phyloP scores from a whole-genome alignment of 1,140 invertebrate genomes.

The Helicoverpa zea region DNA sequence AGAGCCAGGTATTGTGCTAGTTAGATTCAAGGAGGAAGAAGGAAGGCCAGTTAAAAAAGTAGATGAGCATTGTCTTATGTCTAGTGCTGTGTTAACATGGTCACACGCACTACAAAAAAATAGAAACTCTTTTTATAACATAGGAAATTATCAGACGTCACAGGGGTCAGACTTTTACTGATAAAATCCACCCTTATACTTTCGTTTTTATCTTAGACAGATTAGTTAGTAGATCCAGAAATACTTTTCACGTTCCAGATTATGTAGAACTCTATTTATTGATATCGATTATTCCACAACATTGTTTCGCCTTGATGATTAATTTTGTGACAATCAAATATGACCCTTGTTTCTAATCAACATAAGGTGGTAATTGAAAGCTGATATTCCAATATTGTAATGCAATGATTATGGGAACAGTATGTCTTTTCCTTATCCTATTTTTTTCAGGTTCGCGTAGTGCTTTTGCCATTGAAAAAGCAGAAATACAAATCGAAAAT shows the following conservation, averaged over 20 bases:
- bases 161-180: no score
- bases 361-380: background rate
- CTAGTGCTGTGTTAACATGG: no score
- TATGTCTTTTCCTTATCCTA: background rate
- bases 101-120: no score
- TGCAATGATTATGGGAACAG: background rate
- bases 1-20: slow-evolving; percentile 89
- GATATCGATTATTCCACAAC: background rate
- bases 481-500: slow-evolving; percentile 97
- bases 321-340: background rate
- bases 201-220: no score
- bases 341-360: background rate
- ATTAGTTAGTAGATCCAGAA: no score
- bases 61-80: no score
- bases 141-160: no score
- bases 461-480: slow-evolving; percentile 96
- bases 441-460: slow-evolving; percentile 90
- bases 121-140: no score
- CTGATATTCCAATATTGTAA: background rate
- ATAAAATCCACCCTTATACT: no score
- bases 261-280: no score
- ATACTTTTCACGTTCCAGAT: no score
- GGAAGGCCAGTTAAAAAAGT: background rate
- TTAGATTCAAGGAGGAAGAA: background rate
- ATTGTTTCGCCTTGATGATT: background rate